Conservation (phyloP, 2,797 vertebrate species). For the Peromyscus nudipes region DNA sequence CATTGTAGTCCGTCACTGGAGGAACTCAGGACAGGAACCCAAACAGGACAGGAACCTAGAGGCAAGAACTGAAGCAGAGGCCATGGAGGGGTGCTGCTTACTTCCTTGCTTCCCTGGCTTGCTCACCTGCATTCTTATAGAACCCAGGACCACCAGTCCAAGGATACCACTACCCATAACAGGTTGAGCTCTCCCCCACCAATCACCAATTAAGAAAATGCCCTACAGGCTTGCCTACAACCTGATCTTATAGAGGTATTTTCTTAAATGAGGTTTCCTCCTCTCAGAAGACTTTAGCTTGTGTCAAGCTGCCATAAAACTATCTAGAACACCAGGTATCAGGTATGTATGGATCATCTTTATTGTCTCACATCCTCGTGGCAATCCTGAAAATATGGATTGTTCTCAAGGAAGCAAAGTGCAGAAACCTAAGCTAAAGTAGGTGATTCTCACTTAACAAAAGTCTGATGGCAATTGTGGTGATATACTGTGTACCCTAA, state of each 20-base stretch:
- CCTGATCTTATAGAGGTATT: not conserved
- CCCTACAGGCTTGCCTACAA: not conserved
- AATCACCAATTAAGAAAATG: not conserved
- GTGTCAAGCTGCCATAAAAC: not conserved
- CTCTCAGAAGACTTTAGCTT: not conserved
- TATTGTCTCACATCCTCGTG: not conserved
- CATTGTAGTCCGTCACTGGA: not conserved
- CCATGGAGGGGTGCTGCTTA: too few relatives aligned
- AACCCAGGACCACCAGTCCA: not conserved
- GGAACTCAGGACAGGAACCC: not conserved
- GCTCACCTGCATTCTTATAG: not conserved
- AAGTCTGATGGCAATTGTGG: not conserved
- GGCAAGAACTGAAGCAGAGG: not conserved
- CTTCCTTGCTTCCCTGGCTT: not conserved
- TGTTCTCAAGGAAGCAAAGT: not conserved
- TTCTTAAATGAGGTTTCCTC: not conserved
- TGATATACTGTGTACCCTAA: too few relatives aligned
- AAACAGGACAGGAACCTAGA: not conserved
- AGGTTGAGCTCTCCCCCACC: too few relatives aligned
- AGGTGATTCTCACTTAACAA: not conserved
- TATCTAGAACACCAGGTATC: not conserved
- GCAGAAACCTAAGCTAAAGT: not conserved
- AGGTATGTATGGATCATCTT: not conserved
- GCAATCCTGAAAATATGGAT: not conserved
- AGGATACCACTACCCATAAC: not conserved